Conservation (phyloP, 2,888 invertebrate genomes). For the Eueremaeus valkanovi region DNA sequence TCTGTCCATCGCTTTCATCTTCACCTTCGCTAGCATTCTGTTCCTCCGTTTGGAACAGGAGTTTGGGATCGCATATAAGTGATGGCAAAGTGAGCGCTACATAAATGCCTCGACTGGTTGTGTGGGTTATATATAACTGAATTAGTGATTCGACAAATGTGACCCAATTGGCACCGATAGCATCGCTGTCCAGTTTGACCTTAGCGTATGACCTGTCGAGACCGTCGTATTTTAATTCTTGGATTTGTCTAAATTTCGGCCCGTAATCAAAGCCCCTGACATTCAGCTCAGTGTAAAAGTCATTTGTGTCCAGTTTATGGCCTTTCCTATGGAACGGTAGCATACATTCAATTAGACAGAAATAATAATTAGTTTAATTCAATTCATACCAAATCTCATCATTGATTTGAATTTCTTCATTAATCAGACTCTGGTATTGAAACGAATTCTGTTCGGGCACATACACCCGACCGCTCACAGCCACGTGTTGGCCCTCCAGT, state of each 20-base stretch:
- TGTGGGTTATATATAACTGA: too few species aligned
- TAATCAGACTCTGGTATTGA: conserved; percentile 22
- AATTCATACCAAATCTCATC: background rate
- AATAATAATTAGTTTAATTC: too few species aligned
- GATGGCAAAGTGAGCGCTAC: conserved; percentile 68
- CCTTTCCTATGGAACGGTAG: conserved; percentile 11
- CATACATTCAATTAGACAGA: too few species aligned
- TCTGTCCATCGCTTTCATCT: conserved; percentile 25
- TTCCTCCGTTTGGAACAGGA: conserved; percentile 47
- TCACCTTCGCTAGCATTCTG: background rate
- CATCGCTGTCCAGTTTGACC: conserved; percentile 80
- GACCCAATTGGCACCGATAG: conserved; percentile 88
- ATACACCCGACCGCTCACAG: conserved; percentile 52
- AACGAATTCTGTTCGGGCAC: conserved; percentile 35
- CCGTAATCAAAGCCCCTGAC: conserved; percentile 80
- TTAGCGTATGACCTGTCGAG: conserved; percentile 58
- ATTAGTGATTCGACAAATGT: conserved; percentile 94
- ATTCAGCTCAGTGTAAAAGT: conserved; percentile 79
- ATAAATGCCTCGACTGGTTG: too few species aligned
- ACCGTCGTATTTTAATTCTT: conserved; percentile 59
- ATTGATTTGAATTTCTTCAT: background rate
- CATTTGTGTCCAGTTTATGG: conserved; percentile 52
- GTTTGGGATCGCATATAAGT: conserved; percentile 72
- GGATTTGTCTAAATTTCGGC: conserved; percentile 75
- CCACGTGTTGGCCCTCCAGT: conserved; percentile 51